Percentiles rank a stretch among this genome's conserved stretches.
Conservation (phyloP, 2,888 invertebrate genomes). For the Pasiphila rectangulata region DNA sequence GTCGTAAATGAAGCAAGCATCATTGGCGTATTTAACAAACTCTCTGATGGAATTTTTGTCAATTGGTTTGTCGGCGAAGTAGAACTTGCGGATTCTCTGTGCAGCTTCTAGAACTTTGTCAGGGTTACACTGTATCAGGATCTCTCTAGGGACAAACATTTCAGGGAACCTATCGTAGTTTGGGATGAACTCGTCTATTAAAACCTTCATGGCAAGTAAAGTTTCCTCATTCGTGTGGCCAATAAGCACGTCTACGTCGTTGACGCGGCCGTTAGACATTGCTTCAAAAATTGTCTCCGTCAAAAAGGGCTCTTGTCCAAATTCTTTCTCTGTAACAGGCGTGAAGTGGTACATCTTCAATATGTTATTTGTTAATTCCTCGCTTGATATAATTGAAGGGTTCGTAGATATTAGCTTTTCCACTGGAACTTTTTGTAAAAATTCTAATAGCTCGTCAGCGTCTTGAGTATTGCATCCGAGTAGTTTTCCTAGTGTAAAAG, state of each 20-base stretch:
- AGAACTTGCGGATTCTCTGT: conserved; percentile 34
- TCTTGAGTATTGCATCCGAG: conserved; percentile 46
- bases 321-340: conserved; percentile 42
- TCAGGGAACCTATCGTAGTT: conserved; percentile 34
- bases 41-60: conserved; percentile 30
- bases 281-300: conserved; percentile 30
- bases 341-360: conserved; percentile 33
- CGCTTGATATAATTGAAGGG: conserved; percentile 29
- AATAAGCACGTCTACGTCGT: conserved; percentile 81
- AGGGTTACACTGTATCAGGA: conserved; percentile 33
- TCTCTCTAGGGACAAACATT: conserved; percentile 37
- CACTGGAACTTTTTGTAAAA: conserved; percentile 42
- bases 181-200: conserved; percentile 21
- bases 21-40: conserved; percentile 32
- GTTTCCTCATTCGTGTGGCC: conserved; percentile 86
- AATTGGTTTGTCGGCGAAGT: conserved; percentile 36
- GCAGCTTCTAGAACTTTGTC: conserved; percentile 32
- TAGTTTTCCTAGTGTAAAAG: conserved; percentile 44
- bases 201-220: conserved; percentile 5
- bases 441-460: conserved; percentile 41
- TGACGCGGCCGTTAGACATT: conserved; percentile 55
- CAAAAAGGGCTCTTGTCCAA: conserved; percentile 37
- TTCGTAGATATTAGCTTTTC: conserved; percentile 35
- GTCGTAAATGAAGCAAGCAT: conserved; percentile 34
- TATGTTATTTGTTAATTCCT: conserved; percentile 22